These are phyloP conservation scores for Cherax destructor DNA, from an alignment of 1,140 invertebrate genomes.

Conservation along the genomic window DNA sequence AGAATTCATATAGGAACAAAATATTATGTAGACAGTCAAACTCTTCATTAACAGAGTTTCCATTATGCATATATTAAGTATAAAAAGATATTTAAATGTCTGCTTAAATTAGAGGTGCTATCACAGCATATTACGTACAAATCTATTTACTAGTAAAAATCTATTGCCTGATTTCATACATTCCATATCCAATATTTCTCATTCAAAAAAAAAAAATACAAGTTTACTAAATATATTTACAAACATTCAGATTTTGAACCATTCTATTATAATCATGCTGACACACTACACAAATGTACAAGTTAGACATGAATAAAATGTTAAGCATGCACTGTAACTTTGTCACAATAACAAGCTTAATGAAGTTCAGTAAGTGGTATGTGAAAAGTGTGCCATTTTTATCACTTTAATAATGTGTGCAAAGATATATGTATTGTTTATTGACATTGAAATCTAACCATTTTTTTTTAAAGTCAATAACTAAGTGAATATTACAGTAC, in stretches of 20 bases:
- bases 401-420: background rate
- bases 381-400: background rate
- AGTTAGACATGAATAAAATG: background rate
- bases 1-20: background rate
- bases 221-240: background rate
- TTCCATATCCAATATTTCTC: background rate
- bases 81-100: background rate
- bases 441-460: background rate
- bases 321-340: background rate
- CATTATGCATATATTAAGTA: background rate
- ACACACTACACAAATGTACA: background rate
- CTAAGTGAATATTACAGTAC: background rate
- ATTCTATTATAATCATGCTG: background rate
- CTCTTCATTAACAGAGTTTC: background rate
- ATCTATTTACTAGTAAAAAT: background rate
- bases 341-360: background rate
- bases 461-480: background rate
- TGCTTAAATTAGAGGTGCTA: background rate
- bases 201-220: background rate
- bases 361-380: background rate
- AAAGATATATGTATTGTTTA: too few species aligned
- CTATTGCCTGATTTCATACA: background rate
- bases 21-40: background rate
- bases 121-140: background rate
- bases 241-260: background rate